A percentile compares a stretch with the other conserved stretches of the same genome.
Conservation (phyloP, 2,888 invertebrate species). For the Campopleginae sp. region DNA sequence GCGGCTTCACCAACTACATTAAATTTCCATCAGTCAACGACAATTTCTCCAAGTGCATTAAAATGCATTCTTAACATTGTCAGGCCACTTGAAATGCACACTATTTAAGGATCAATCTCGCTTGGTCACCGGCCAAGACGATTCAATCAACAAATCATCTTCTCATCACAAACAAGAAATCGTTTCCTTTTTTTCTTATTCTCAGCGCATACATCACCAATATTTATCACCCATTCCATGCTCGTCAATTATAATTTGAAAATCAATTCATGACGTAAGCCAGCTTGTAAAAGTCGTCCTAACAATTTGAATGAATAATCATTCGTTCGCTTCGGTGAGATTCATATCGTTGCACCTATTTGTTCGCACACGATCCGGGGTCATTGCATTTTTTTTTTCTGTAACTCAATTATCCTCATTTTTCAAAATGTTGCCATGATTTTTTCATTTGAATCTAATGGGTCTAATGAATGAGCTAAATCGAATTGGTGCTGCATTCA, state of each 20-base stretch:
- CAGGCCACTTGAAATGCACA: neutral
- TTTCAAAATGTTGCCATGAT: neutral
- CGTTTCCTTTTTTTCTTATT: neutral
- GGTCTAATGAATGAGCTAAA: neutral
- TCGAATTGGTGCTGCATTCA: slow-evolving; percentile 5
- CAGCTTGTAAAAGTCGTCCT: neutral
- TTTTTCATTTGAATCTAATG: neutral
- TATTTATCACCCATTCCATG: neutral
- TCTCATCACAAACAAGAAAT: neutral
- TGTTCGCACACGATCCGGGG: neutral
- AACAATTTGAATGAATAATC: neutral
- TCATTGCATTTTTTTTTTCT: slow-evolving; percentile 5
- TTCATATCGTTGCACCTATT: neutral
- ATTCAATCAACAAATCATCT: neutral
- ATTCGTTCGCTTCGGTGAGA: slow-evolving; percentile 1
- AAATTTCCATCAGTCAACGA: slow-evolving; percentile 5
- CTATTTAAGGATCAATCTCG: neutral
- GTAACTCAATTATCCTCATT: neutral
- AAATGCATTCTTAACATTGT: neutral
- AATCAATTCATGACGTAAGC: neutral
- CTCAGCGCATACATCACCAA: neutral
- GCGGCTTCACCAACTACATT: neutral
- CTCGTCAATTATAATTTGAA: neutral
- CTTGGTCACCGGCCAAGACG: neutral
- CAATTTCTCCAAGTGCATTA: neutral